A percentile compares a stretch with the other conserved stretches of the same genome.
Conservation (phyloP, 2,797 vertebrate genomes). For the Nannoperca australis region DNA sequence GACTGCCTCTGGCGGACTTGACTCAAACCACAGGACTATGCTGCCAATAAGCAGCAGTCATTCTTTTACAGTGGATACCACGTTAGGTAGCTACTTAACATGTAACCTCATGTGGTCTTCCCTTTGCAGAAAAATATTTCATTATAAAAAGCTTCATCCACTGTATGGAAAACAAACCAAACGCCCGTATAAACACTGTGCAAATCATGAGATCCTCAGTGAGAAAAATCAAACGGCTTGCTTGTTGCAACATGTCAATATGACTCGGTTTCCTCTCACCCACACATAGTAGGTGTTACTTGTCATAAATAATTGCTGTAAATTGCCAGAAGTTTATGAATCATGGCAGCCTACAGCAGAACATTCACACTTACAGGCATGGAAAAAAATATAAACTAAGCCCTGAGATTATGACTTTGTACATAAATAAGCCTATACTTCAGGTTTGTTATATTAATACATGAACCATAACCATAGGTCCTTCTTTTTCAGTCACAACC, state of each 20-base stretch:
- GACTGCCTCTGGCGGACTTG: background rate
- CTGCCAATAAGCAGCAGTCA: background rate
- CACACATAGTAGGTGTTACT: conserved; percentile 70
- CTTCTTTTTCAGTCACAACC: background rate
- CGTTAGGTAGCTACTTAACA: background rate
- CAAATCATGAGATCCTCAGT: background rate
- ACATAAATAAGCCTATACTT: background rate
- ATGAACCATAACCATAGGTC: background rate
- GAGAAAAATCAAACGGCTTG: conserved; percentile 30
- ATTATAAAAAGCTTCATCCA: background rate
- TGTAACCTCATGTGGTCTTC: background rate
- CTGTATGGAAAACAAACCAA: conserved; percentile 9
- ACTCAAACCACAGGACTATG: background rate
- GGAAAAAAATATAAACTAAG: conserved; percentile 12
- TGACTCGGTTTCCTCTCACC: conserved; percentile 67
- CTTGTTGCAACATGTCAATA: conserved; percentile 74
- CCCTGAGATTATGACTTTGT: background rate
- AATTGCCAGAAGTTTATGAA: conserved; percentile 66
- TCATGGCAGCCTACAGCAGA: conserved; percentile 57
- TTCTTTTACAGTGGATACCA: background rate
- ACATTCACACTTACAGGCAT: conserved; percentile 41
- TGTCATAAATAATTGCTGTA: conserved; percentile 72
- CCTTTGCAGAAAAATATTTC: background rate
- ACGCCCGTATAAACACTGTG: background rate
- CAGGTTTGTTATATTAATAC: background rate